These are phyloP conservation scores for Theretra japonica DNA, from an alignment of 2,888 invertebrate genomes.

Conservation along the genomic window DNA sequence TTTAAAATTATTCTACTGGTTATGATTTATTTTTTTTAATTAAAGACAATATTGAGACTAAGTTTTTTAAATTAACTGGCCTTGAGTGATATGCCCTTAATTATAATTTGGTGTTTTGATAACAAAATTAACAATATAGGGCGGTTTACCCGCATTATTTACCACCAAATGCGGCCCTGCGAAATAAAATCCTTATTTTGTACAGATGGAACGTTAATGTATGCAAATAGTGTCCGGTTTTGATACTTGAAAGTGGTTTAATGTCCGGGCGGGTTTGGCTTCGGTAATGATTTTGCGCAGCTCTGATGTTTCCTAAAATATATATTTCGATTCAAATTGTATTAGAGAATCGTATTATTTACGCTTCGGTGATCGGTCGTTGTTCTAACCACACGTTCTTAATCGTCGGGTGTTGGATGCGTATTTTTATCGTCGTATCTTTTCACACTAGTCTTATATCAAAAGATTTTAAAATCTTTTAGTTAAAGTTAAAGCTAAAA, in stretches of 20 bases:
- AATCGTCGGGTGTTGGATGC: too few species aligned
- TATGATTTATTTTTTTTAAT: too few species aligned
- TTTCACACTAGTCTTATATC: too few species aligned
- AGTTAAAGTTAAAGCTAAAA: too few species aligned
- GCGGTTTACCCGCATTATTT: background rate
- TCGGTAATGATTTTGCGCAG: background rate
- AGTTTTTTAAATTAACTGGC: too few species aligned
- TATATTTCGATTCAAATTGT: background rate
- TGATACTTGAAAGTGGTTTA: conserved; percentile 27
- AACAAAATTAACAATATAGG: background rate
- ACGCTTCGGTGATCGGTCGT: background rate
- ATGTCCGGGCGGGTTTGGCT: background rate
- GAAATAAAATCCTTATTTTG: conserved; percentile 1
- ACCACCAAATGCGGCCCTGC: background rate
- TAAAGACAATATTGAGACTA: too few species aligned
- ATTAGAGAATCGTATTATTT: background rate
- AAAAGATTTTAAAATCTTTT: too few species aligned
- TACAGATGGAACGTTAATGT: conserved; percentile 5
- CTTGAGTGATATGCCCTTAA: too few species aligned
- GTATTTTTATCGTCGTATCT: too few species aligned
- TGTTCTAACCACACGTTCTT: too few species aligned
- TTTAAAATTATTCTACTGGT: too few species aligned
- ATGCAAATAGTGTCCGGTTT: conserved; percentile 19
- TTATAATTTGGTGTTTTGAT: too few species aligned
- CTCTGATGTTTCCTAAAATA: background rate